Percentiles rank a stretch among this genome's conserved stretches.
Evolutionary conservation across 2,113 vertebrate genomes (phyloP).

Genomic region (Rhinichthys klamathensis): DNA sequence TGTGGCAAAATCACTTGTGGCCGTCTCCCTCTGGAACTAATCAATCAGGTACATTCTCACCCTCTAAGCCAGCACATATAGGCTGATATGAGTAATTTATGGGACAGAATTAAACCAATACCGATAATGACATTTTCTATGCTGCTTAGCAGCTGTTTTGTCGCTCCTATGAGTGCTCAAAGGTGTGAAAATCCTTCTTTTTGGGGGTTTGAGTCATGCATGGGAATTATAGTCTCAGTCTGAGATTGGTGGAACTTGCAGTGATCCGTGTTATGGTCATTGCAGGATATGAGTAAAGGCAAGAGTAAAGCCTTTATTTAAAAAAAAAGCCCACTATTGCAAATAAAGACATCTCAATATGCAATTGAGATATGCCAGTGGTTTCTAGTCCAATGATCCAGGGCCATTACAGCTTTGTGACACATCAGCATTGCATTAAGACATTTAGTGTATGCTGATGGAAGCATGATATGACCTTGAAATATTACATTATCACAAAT

Average conservation of each 20-base stretch:
- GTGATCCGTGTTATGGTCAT: neutral
- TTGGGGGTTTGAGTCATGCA: slow-evolving; percentile 32
- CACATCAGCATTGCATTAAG: neutral
- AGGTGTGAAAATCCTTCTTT: slow-evolving; percentile 57
- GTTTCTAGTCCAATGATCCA: neutral
- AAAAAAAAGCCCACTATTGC: neutral
- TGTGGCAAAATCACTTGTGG: slow-evolving; percentile 75
- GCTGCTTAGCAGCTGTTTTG: slow-evolving; percentile 59
- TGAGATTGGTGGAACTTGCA: slow-evolving; percentile 12
- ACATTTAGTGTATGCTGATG: neutral
- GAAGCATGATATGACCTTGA: neutral
- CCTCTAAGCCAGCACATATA: slow-evolving; percentile 70
- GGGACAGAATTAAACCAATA: slow-evolving; percentile 69
- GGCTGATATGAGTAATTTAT: slow-evolving; percentile 78
- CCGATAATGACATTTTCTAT: slow-evolving; percentile 70
- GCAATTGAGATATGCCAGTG: neutral
- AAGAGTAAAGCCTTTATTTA: neutral
- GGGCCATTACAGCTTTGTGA: neutral
- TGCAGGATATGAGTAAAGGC: slow-evolving; percentile 1
- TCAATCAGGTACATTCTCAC: slow-evolving; percentile 79
- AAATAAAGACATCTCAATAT: slow-evolving; percentile 23
- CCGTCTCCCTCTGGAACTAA: slow-evolving; percentile 78
- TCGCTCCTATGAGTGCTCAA: slow-evolving; percentile 59
- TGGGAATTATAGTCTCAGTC: slow-evolving; percentile 40
- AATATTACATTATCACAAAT: neutral